phyloP scores from a whole-genome alignment of 2,888 invertebrate species.

The Willowsia nigromaculata region DNA sequence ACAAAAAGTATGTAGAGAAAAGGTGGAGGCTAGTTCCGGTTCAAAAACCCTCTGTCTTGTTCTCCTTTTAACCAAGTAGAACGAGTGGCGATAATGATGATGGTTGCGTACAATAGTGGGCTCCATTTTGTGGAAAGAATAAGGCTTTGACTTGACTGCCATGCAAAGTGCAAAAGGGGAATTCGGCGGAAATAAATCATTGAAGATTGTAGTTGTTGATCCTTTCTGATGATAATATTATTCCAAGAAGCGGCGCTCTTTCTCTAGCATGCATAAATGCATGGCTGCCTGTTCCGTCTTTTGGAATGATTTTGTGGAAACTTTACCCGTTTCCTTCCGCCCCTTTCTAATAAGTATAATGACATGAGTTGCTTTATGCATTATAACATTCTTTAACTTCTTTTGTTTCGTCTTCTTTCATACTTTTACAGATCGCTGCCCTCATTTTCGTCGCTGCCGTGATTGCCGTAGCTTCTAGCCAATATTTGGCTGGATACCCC shows the following conservation, averaged over 20 bases:
- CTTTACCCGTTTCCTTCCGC: conserved; percentile 39
- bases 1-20: not conserved
- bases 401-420: conserved; percentile 14
- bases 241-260: conserved; percentile 16
- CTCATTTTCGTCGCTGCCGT: conserved; percentile 73
- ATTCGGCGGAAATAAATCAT: conserved; percentile 48
- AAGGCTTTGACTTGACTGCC: conserved; percentile 8
- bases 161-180: conserved; percentile 14
- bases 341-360: not conserved
- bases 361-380: not conserved
- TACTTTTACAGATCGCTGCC: conserved; percentile 46
- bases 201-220: conserved; percentile 51
- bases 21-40: not conserved
- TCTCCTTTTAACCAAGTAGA: not conserved
- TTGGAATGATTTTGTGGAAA: conserved; percentile 50
- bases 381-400: not conserved
- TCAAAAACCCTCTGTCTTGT: not conserved
- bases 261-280: not conserved
- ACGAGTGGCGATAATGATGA: not conserved
- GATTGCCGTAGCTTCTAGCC: conserved; percentile 70
- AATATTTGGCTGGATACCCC: conserved; percentile 67
- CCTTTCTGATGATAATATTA: conserved; percentile 55
- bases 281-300: not conserved
- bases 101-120: not conserved
- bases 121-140: conserved; percentile 6